Percentiles rank a stretch among this genome's conserved stretches.
These are phyloP conservation scores for Pemphredon lugubris DNA, from an alignment of 2,888 invertebrate genomes.

Conservation along the genomic window DNA sequence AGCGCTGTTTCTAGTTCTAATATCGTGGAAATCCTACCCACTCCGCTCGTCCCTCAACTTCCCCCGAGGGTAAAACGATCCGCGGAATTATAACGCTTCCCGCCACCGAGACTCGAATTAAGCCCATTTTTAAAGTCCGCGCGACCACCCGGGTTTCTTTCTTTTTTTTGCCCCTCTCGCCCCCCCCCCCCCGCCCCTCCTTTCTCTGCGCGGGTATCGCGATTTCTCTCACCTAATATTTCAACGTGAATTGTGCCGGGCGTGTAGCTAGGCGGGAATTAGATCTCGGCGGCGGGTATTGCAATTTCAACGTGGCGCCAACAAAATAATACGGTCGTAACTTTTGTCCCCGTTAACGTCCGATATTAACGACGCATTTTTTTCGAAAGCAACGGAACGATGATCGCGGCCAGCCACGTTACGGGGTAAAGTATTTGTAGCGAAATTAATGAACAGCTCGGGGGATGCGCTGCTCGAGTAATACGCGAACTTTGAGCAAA, in stretches of 20 bases:
- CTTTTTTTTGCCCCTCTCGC: too few relatives aligned
- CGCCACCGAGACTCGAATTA: conserved; percentile 48
- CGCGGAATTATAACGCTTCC: conserved; percentile 56
- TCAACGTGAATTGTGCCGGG: conserved; percentile 47
- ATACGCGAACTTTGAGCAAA: not conserved
- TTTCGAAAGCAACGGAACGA: too few relatives aligned
- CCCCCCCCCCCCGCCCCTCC: too few relatives aligned
- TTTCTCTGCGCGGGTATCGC: conserved; percentile 34
- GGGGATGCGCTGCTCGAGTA: not conserved
- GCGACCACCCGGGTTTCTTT: conserved; percentile 5
- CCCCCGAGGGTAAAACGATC: conserved; percentile 43
- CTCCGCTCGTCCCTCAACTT: conserved; percentile 13
- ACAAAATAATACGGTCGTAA: conserved; percentile 50
- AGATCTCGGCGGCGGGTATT: conserved; percentile 41
- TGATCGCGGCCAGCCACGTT: too few relatives aligned
- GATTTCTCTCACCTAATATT: conserved; percentile 53
- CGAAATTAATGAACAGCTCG: too few relatives aligned
- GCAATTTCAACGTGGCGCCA: conserved; percentile 44
- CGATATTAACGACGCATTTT: not conserved
- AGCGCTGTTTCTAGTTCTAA: conserved; percentile 48
- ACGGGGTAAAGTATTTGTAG: too few relatives aligned
- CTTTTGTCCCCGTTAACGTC: not conserved
- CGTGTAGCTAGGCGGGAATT: conserved; percentile 50
- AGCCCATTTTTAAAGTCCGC: conserved; percentile 54
- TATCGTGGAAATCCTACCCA: conserved; percentile 46